phyloP scores from a whole-genome alignment of 2,888 invertebrate species.

The Cephus sareptanus region DNA sequence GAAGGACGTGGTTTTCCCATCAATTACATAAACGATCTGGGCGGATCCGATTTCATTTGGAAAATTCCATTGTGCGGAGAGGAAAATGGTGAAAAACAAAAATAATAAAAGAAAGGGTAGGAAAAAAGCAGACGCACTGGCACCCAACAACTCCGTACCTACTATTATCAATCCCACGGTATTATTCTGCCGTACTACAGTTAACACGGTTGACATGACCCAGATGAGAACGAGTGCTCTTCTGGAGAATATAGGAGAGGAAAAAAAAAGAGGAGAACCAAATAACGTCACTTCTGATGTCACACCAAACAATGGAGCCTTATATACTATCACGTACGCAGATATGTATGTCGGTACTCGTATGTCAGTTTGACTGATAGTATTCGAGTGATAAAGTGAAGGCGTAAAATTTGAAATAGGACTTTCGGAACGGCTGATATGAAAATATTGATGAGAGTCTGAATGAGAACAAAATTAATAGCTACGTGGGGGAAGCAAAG shows the following conservation, averaged over 20 bases:
- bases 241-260: conserved; percentile 6
- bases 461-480: neutral
- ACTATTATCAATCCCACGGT: conserved; percentile 40
- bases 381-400: neutral
- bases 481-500: neutral
- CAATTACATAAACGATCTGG: neutral
- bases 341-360: neutral
- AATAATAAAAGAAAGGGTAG: neutral
- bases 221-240: conserved; percentile 45
- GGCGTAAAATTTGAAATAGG: neutral
- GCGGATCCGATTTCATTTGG: neutral
- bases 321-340: neutral
- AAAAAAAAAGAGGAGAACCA: neutral
- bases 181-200: conserved; percentile 38
- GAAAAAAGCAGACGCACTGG: neutral
- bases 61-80: neutral
- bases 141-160: neutral
- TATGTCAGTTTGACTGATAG: neutral
- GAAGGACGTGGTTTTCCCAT: neutral
- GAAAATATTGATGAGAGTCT: neutral
- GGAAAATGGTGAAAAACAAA: neutral
- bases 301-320: neutral
- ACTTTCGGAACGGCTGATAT: neutral
- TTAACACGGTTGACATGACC: conserved; percentile 42
- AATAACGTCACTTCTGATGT: conserved; percentile 5